Evolutionary conservation across 2,797 vertebrate species (phyloP), one percentile per base, ranked within the genome.

Genomic region (Platyrinchus mystaceus): DNA sequence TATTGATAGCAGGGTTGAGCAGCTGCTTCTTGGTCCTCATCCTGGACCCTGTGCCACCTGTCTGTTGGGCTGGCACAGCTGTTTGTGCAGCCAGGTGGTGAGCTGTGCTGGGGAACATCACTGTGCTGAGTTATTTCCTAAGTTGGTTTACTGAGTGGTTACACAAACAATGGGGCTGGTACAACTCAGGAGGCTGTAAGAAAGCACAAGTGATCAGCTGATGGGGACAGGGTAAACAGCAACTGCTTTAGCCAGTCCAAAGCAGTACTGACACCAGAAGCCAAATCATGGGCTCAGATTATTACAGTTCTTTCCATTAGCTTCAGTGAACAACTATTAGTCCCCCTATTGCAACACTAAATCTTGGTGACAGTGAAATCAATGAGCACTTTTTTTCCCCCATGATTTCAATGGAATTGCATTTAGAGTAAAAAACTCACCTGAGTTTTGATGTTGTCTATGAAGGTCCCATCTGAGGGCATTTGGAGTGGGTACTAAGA

Each of bases 51-150:
- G 0, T 66, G 55, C 58, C 85, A 70, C 59, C 52, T 56, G 43
- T 62, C 32, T 47, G 41, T 16, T 43, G 80, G 77, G 60, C 67
- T 92, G 73, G 24, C 81, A 50, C 41, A 71, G 62, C 36, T 73
- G n/a, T 69, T 79, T 50, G 60, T 75, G 78, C 70, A 89, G 82
- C 36, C 67, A 36, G 43, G 50, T 78, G 49, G 41, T 70, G 79
- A 80, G 52, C 30, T 68, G 47, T 2, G 0, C 63, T 0, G 0
- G 30, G 49, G 59, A 91, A 60, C 22, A 56, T 52, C 0, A 12
- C 34, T 83, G 43, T 3, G 1, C 71, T 59, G 41, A 36, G 34
- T 47, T 82, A 3, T 87, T 89, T 95, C 60, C 89, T 52, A 19
- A 63, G 84, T 64, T 2, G 6, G 14, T 75, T 91, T 80, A 26